These are phyloP conservation scores for Campylorhamphus procurvoides DNA, from an alignment of 2,113 vertebrate species.

Conservation along the genomic window DNA sequence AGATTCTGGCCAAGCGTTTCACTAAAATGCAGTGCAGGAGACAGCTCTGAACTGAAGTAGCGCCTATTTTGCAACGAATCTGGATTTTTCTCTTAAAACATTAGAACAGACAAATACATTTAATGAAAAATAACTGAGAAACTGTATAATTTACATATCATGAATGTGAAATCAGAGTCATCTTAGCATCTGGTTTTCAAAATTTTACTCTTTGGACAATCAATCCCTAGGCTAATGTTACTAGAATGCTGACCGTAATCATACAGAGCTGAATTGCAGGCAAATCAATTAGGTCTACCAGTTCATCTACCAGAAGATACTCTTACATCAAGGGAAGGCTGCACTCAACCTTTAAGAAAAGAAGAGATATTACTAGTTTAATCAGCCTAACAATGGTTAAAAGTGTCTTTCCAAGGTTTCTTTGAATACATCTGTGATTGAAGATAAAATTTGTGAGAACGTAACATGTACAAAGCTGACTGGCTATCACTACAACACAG, in stretches of 20 bases:
- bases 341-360: not conserved
- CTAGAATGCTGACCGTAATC: not conserved
- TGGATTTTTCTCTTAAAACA: not conserved
- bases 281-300: not conserved
- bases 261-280: not conserved
- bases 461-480: accelerated
- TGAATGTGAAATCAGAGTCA: not conserved
- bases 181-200: not conserved
- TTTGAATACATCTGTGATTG: not conserved
- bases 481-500: not conserved
- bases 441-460: not conserved
- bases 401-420: not conserved
- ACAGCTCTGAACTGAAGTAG: not conserved
- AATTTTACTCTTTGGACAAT: not conserved
- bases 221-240: not conserved
- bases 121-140: not conserved
- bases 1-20: not conserved
- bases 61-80: not conserved
- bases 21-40: not conserved
- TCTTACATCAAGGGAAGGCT: not conserved
- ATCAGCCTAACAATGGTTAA: not conserved
- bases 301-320: not conserved
- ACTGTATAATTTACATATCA: not conserved
- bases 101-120: not conserved
- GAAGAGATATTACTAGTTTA: not conserved